Conservation (phyloP, 2,113 vertebrate species). For the Heterochromis multidens region DNA sequence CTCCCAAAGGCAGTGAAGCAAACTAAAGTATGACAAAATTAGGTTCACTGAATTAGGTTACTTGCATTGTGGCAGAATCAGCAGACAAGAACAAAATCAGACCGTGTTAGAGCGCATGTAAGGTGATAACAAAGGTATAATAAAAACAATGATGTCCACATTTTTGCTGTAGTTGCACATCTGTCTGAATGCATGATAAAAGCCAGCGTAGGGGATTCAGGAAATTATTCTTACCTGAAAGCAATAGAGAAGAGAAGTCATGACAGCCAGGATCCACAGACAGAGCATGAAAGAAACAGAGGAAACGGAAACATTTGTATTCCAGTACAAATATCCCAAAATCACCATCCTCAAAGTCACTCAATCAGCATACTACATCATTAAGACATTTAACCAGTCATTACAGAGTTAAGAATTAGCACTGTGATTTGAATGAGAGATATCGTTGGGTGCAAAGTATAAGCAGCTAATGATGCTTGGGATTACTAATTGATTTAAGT, state of each 20-base stretch:
- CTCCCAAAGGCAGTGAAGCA: conserved; percentile 6
- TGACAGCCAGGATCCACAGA: background rate
- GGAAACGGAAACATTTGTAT: background rate
- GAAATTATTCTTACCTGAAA: conserved; percentile 63
- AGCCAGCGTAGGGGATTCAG: background rate
- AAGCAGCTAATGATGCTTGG: conserved; percentile 59
- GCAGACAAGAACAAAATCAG: conserved; percentile 8
- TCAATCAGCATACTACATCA: conserved; percentile 14
- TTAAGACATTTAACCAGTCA: conserved; percentile 50
- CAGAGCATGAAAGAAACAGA: conserved; percentile 1
- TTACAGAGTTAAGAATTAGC: conserved; percentile 52
- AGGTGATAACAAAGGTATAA: conserved; percentile 18
- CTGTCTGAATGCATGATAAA: background rate
- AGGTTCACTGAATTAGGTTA: conserved; percentile 23
- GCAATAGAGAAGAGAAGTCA: background rate
- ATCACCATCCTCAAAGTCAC: background rate
- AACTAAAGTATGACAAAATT: background rate
- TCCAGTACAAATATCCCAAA: background rate
- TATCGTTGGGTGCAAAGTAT: conserved; percentile 23
- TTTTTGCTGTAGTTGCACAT: background rate
- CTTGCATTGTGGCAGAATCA: background rate
- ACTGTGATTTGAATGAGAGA: conserved; percentile 35
- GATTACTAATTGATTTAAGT: conserved; percentile 68
- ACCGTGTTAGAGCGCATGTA: background rate
- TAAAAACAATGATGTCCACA: background rate